These are phyloP conservation scores for Epicauta chinensis DNA, from an alignment of 1,140 invertebrate genomes.

Conservation along the genomic window DNA sequence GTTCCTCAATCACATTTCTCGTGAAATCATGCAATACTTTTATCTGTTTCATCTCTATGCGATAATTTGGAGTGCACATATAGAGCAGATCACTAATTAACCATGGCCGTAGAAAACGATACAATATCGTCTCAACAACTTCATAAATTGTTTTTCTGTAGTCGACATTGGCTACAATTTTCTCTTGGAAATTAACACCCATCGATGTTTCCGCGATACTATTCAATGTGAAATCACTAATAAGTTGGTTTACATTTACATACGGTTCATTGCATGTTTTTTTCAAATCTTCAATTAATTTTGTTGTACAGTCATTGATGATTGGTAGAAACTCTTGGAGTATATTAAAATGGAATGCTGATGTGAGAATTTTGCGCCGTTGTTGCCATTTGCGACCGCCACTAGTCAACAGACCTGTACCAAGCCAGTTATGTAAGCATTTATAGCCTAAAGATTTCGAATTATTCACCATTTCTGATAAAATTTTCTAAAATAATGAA, in stretches of 20 bases:
- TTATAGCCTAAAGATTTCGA: neutral
- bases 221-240: slow-evolving; percentile 55
- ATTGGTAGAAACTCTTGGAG: slow-evolving; percentile 64
- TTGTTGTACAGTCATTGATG: slow-evolving; percentile 55
- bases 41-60: slow-evolving; percentile 46
- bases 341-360: slow-evolving; percentile 78
- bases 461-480: neutral
- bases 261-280: slow-evolving; percentile 34
- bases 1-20: slow-evolving; percentile 41
- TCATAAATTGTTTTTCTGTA: slow-evolving; percentile 53
- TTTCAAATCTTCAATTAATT: slow-evolving; percentile 47
- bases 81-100: slow-evolving; percentile 46
- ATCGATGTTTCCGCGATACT: slow-evolving; percentile 55
- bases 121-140: slow-evolving; percentile 41
- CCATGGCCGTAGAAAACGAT: slow-evolving; percentile 55
- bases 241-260: slow-evolving; percentile 49
- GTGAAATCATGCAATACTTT: slow-evolving; percentile 56
- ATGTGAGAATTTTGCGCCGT: slow-evolving; percentile 69
- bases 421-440: slow-evolving; percentile 1
- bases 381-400: slow-evolving; percentile 65
- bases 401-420: slow-evolving; percentile 6
- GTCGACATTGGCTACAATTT: slow-evolving; percentile 6
- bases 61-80: slow-evolving; percentile 42
- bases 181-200: neutral
- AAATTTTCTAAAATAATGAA: neutral